Conservation (phyloP, 35 echinoderm and acorn worm species). For the Ophiothrix spiculata region DNA sequence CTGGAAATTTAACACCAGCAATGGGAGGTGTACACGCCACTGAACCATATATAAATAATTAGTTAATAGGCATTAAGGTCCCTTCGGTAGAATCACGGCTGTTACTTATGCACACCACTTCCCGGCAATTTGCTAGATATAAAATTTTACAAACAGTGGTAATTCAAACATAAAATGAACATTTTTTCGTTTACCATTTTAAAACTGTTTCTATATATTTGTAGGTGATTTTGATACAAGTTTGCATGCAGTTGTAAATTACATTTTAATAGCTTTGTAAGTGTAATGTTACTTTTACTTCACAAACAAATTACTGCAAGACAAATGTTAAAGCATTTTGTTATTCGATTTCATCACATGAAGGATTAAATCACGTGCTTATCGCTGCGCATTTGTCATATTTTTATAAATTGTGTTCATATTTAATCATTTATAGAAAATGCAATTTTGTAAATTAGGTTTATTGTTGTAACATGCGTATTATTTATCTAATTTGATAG, state of each 20-base stretch:
- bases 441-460: too few species aligned
- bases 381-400: too few species aligned
- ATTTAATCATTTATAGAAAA: too few species aligned
- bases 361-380: too few species aligned
- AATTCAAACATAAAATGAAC: not conserved
- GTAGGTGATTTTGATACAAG: not conserved
- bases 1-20: not conserved
- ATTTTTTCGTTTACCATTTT: not conserved
- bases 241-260: not conserved
- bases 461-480: too few species aligned
- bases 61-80: conserved; percentile 11
- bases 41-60: not conserved
- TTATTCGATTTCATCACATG: too few species aligned
- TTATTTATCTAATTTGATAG: too few species aligned
- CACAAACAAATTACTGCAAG: too few species aligned
- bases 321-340: too few species aligned
- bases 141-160: not conserved
- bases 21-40: not conserved
- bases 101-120: not conserved
- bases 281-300: not conserved
- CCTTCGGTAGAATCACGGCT: not conserved
- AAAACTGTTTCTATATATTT: not conserved
- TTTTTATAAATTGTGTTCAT: too few species aligned
- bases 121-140: not conserved
- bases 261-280: not conserved